A percentile compares a stretch with the other conserved stretches of the same genome.
These are phyloP conservation scores for Escarpia spicata DNA, from an alignment of 2,888 invertebrate genomes.

Conservation along the genomic window DNA sequence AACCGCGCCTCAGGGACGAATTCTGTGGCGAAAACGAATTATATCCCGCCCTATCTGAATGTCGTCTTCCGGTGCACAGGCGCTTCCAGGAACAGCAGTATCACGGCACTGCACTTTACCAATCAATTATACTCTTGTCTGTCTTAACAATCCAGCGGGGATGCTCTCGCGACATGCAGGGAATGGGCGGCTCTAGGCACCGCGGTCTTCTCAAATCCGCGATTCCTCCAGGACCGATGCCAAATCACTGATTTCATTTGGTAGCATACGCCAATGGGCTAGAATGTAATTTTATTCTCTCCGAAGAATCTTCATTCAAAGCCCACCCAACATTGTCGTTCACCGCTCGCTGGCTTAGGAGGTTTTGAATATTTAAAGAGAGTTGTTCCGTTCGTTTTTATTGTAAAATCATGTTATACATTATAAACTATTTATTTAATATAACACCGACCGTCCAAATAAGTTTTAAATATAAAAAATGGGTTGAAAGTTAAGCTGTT, in stretches of 20 bases:
- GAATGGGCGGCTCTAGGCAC: neutral
- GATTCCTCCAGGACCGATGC: neutral
- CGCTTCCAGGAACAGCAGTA: neutral
- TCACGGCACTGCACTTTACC: neutral
- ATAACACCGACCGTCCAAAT: no score
- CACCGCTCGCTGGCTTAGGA: neutral
- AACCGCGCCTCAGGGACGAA: slow-evolving; percentile 3
- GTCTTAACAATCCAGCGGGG: neutral
- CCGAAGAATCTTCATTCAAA: neutral
- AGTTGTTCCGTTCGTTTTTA: no score
- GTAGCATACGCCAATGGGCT: neutral
- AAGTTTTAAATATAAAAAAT: no score
- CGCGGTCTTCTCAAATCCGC: neutral
- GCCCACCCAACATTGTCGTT: neutral
- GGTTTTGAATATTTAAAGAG: no score
- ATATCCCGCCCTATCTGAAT: neutral
- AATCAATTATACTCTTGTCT: neutral
- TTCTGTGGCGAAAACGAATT: neutral
- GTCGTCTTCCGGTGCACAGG: neutral
- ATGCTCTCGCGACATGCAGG: neutral
- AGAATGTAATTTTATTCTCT: neutral
- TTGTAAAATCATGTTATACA: no score
- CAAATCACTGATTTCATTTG: neutral
- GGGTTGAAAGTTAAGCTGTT: no score
- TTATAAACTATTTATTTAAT: no score